Evolutionary conservation across 2,888 invertebrate species (phyloP), one percentile per base, ranked within the genome.

Genomic region (Folsomia manolachei): DNA sequence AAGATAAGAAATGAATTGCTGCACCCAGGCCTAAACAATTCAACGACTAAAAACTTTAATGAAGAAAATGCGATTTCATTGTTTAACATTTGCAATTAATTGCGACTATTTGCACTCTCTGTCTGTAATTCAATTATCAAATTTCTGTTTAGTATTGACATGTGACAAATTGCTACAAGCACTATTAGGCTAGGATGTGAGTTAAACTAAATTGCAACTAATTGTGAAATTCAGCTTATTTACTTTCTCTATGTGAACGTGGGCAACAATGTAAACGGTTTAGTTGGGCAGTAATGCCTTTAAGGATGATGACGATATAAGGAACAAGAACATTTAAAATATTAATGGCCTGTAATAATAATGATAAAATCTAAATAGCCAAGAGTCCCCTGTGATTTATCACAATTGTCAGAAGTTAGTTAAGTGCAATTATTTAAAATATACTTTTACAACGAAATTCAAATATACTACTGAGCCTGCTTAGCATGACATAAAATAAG

Each of bases 191-290:
- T n/a, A n/a, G n/a, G n/a, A n/a, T 51, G 51, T 51, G 18, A 56
- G 56, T 18, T 18, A 56, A 4, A 56, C 9, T 56, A n/a, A n/a
- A n/a, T 56, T 14, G 4, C 19, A 14, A 56, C 56, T 56, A 56
- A 56, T 56, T 56, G 56, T 56, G 56, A 56, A 56, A 56, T 56
- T 7, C 56, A n/a, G n/a, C n/a, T n/a, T 56, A 56, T 19, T n/a
- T 7, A 56, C 56, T 56, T 56, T 56, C 56, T 56, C 56, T 56
- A 56, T 7, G n/a, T n/a, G 21, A 21, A 56, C 21, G 56, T 56
- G 18, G 56, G 56, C 18, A 56, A 56, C 56, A 56, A 56, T 14
- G 56, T 56, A 56, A 56, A 56, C 19, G n/a, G 9, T 18, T 51
- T 51, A 51, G 51, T 51, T 51, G 51, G 9, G 18, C n/a, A n/a